These are phyloP conservation scores for Aphidius colemani DNA, from an alignment of 2,888 invertebrate species.

Conservation along the genomic window DNA sequence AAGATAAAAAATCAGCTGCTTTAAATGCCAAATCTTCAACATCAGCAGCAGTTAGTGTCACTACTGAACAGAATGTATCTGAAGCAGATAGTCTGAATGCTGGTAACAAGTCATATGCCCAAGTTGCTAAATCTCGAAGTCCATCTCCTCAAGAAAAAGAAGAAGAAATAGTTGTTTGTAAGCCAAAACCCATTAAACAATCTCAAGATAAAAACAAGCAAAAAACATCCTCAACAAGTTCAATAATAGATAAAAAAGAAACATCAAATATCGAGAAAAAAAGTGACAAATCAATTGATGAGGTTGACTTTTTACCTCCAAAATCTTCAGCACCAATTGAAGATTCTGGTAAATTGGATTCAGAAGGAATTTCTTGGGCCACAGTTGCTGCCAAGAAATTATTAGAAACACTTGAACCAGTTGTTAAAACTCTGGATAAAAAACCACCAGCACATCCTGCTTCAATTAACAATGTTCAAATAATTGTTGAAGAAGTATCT, in stretches of 20 bases:
- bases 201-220: neutral
- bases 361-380: conserved; percentile 44
- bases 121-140: conserved; percentile 63
- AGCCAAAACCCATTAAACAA: conserved; percentile 33
- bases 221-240: no score
- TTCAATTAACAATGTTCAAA: conserved; percentile 42
- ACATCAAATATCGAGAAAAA: conserved; percentile 7
- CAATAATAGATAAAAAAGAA: no score
- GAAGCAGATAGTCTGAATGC: conserved; percentile 19
- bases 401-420: conserved; percentile 31
- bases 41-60: no score
- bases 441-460: conserved; percentile 14
- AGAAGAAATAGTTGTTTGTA: conserved; percentile 40
- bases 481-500: conserved; percentile 47
- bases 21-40: conserved; percentile 1
- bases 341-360: conserved; percentile 33
- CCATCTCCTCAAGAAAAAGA: conserved; percentile 56
- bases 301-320: conserved; percentile 29
- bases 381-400: conserved; percentile 45
- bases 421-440: neutral
- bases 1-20: conserved; percentile 29
- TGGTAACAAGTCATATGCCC: conserved; percentile 69
- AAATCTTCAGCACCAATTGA: conserved; percentile 13
- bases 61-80: conserved; percentile 26
- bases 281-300: conserved; percentile 29